phyloP scores from a whole-genome alignment of 2,888 invertebrate species.

The Spialia ferax region DNA sequence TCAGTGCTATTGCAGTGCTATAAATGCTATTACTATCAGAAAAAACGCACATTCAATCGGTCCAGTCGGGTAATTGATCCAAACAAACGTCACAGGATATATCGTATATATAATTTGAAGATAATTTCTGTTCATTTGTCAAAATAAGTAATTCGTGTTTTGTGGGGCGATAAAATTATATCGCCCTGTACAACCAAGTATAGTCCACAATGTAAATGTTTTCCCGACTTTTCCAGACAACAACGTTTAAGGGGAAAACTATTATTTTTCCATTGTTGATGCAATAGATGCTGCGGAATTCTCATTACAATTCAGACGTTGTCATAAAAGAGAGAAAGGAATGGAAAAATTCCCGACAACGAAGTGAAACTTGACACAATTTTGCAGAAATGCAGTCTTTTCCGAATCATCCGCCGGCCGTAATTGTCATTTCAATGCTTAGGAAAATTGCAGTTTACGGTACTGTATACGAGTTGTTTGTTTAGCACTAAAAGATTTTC shows the following conservation, averaged over 20 bases:
- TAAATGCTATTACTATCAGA: too few relatives aligned
- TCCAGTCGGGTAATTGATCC: too few relatives aligned
- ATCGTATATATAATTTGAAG: too few relatives aligned
- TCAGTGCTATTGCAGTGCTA: too few relatives aligned
- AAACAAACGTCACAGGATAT: too few relatives aligned
- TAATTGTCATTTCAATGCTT: slow-evolving; percentile 41
- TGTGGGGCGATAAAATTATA: too few relatives aligned
- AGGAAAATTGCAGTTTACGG: slow-evolving; percentile 38
- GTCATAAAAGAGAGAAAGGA: slow-evolving; percentile 32
- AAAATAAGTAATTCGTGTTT: too few relatives aligned
- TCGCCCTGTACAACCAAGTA: too few relatives aligned
- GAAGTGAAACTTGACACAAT: slow-evolving; percentile 40
- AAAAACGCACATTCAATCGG: too few relatives aligned
- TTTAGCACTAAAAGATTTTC: slow-evolving; percentile 38
- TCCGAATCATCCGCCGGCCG: slow-evolving; percentile 31
- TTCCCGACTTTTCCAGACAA: background rate
- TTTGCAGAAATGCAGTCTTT: slow-evolving; percentile 38
- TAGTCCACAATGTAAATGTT: background rate
- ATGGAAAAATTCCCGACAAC: slow-evolving; percentile 33
- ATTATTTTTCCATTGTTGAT: slow-evolving; percentile 30
- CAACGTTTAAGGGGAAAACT: slow-evolving; percentile 5
- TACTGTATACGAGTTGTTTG: slow-evolving; percentile 28
- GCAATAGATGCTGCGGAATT: slow-evolving; percentile 35
- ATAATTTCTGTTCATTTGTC: too few relatives aligned
- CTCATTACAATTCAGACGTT: slow-evolving; percentile 36